Base-by-base conservation (phyloP, 2,113 vertebrate genomes). In the Ptychochromis oligacanthus region DNA sequence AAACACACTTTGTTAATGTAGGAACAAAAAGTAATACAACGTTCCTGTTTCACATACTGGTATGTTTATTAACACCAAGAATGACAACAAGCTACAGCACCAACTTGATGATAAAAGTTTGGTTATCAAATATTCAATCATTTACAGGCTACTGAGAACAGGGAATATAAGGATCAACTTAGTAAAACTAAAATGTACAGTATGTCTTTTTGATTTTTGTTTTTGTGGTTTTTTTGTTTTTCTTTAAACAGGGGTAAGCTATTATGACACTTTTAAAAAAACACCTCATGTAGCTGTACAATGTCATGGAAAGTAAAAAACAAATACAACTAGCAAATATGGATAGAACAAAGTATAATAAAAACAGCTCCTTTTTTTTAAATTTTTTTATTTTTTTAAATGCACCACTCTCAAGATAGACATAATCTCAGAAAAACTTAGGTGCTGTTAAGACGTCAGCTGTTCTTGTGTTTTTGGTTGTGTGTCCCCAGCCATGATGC, bases 401-500 rank as follows among this genome's bases (percentile, higher is more conserved):
- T 64, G 36, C 20, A 67, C 60, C 40, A 77, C 17, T 59, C 38
- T 49, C 2, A 49, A 58, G 4, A 28, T 17, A 80, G 6, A 60
- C 18, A 36, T 18, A 72, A 62, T 61, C 43, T 80, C 7, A 64
- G 8, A 60, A 56, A 75, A 24, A 80, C 4, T 31, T 6, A 78
- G 58, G 55, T 18, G 18, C 20, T 75, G 82, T 72, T 90, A 83
- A 52, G 59, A 74, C 34, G 60, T 65, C 22, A 75, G 59, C 6
- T 85, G 78, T 59, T 89, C 87, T 49, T 65, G 87, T 20, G 82
- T 18, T 67, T 79, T 67, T 28, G 79, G 80, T 58, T 28, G 75
- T 0, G 46, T 31, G 31, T 90, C 82, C 60, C 93, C 94, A 62
- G 86, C 92, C 88, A 95, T 83, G 57, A 95, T 94, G 36, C 91